These are phyloP conservation scores for Larimichthys crocea DNA, from an alignment of 2,113 vertebrate genomes.

Conservation along the genomic window DNA sequence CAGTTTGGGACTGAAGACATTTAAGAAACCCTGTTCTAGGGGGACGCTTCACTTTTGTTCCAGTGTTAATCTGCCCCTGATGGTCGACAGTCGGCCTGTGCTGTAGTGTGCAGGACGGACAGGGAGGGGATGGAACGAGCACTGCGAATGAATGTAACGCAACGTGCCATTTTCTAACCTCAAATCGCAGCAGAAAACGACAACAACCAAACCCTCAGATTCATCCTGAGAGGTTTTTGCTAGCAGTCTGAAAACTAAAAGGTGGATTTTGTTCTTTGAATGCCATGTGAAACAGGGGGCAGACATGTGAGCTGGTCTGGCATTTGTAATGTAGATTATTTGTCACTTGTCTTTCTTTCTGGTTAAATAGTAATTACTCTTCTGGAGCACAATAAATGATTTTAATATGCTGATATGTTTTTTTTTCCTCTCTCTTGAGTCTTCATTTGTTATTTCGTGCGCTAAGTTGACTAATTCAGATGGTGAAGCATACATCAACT, in stretches of 20 bases:
- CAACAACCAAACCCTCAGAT: slow-evolving; percentile 71
- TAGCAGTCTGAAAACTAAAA: slow-evolving; percentile 64
- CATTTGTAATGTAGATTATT: slow-evolving; percentile 87
- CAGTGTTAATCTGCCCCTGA: slow-evolving; percentile 54
- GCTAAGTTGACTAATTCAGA: slow-evolving; percentile 53
- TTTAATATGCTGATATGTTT: slow-evolving; percentile 84
- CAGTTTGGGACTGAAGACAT: slow-evolving; percentile 42
- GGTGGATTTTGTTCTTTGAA: slow-evolving; percentile 68
- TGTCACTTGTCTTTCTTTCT: slow-evolving; percentile 88
- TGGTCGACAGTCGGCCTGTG: slow-evolving; percentile 27
- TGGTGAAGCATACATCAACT: slow-evolving; percentile 37
- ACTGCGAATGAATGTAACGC: slow-evolving; percentile 83
- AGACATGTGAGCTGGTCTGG: slow-evolving; percentile 77
- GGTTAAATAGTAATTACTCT: slow-evolving; percentile 88
- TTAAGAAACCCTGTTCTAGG: slow-evolving; percentile 65
- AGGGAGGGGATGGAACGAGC: slow-evolving; percentile 44
- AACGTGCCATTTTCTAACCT: slow-evolving; percentile 83
- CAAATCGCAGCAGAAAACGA: slow-evolving; percentile 68
- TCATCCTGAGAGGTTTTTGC: slow-evolving; percentile 66
- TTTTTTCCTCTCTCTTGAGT: slow-evolving; percentile 49
- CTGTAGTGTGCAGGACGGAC: slow-evolving; percentile 10
- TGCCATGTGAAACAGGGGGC: slow-evolving; percentile 70
- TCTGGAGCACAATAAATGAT: slow-evolving; percentile 89
- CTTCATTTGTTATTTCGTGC: slow-evolving; percentile 56
- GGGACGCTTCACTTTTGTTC: slow-evolving; percentile 57